Base-by-base conservation (phyloP, 1,140 invertebrate species). In the Wiebesia pumilae region DNA sequence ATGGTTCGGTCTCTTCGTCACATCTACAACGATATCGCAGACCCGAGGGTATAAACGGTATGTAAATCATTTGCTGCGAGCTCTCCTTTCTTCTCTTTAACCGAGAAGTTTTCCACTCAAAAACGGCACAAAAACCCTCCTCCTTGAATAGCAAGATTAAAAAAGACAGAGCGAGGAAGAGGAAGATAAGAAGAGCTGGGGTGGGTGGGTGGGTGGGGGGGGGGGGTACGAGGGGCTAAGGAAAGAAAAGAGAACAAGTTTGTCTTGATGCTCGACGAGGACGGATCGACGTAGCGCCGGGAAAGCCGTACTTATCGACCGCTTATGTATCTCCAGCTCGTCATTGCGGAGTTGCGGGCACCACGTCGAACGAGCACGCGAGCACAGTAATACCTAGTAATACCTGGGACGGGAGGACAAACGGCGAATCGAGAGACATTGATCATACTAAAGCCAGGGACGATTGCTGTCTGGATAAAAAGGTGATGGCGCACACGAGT, bases 51-150 rank as follows among this genome's bases (percentile, higher is more conserved):
- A 9, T 69, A 51, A 51, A 40, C 51, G 73, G 71, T 14, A 82
- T 77, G 80, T 71, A 86, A 86, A 86, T 86, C 83, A 43, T 51
- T 27, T 40, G 71, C 69, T 16, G 24, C 47, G 81, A 7, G 43
- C 14, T 47, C 33, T 30, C 27, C 19, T 43, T 10, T 14, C 73
- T n/a, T n/a, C 30, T 77, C 12, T 30, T 77, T 51, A 0, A n/a
- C 38, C 43, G 75, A 30, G 75, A 77, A 51, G 10, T 54, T 54
- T 78, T 9, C 77, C 33, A n/a, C n/a, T 78, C 12, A 35, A 78
- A 78, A 47, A 54, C 47, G n/a, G 75, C 6, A 43, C 43, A 77
- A 51, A 21, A 47, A 75, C 24, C 3, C 51, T 1, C n/a, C n/a
- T 67, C 65, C 3, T 6, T 7, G 9, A 43, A 30, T 12, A 3